Evolutionary conservation across 2,113 vertebrate genomes (phyloP), one percentile per base, ranked within the genome.

Genomic region (Ia io): DNA sequence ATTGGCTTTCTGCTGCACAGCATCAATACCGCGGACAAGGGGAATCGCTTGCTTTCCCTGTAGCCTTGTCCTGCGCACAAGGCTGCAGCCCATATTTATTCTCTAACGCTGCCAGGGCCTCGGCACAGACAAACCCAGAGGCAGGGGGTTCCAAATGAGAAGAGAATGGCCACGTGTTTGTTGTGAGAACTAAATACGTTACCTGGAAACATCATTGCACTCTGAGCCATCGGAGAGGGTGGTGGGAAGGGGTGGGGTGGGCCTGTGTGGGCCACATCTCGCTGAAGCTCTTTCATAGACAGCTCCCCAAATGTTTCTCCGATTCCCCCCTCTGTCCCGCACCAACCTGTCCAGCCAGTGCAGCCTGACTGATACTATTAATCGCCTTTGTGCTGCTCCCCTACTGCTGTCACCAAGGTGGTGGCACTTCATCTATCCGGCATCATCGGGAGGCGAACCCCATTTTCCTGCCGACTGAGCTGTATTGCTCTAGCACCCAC

Each of bases 1-100:
- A 96, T 61, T 90, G 95, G 74, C 83, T 97, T 97, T 96, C 93
- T 76, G 97, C 93, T 87, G 96, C 80, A 47, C 56, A 10, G 83
- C 97, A 96, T 97, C 96, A 94, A 69, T 96, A 97, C 40, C 32
- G 67, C 74, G 94, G 96, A 16, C 78, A 53, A 91, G 89, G 93
- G 71, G 95, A 96, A 80, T 86, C 79, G 51, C 84, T 93, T 74
- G 49, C 77, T 97, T 97, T 96, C 92, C 40, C 92, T 84, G 25
- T 32, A 61, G 95, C 67, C 67, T 94, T 77, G 90, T 40, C 35
- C 82, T 84, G 73, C 28, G 77, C n/a, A 32, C 65, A 84, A 78
- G 84, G 74, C 84, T 91, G 90, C 51, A 67, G 51, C n/a, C 25
- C 28, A 9, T 85, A 35, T 65, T 42, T 78, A 30, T 76, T 95